These are phyloP conservation scores for Drosophila limbata DNA, from an alignment of 2,888 invertebrate genomes.

Conservation along the genomic window DNA sequence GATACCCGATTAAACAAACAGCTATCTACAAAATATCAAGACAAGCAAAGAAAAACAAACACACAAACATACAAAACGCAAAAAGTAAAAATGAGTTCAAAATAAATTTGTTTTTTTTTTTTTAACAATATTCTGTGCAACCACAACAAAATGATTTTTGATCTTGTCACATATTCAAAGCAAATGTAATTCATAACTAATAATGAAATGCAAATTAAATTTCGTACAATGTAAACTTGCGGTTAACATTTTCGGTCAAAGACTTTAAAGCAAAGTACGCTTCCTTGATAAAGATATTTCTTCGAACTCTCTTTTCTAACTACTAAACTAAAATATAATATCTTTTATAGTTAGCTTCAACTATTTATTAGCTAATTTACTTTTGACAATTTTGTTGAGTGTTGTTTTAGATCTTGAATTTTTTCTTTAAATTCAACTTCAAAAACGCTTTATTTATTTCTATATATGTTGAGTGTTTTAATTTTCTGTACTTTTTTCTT, in stretches of 20 bases:
- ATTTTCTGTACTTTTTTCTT: slow-evolving; percentile 22
- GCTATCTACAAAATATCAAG: slow-evolving; percentile 18
- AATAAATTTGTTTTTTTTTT: slow-evolving; percentile 29
- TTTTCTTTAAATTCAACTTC: slow-evolving; percentile 13
- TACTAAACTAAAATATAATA: slow-evolving; percentile 45
- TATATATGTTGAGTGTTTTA: slow-evolving; percentile 53
- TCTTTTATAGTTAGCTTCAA: slow-evolving; percentile 56
- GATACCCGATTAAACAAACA: slow-evolving; percentile 57
- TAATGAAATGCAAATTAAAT: slow-evolving; percentile 23
- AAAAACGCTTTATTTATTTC: slow-evolving; percentile 18
- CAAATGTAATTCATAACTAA: slow-evolving; percentile 26
- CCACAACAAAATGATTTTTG: slow-evolving; percentile 16
- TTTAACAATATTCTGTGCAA: slow-evolving; percentile 10
- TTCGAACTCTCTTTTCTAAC: slow-evolving; percentile 62
- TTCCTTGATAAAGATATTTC: slow-evolving; percentile 48
- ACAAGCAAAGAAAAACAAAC: slow-evolving; percentile 50
- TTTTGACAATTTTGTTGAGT: slow-evolving; percentile 51
- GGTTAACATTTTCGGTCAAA: slow-evolving; percentile 50
- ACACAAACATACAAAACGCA: slow-evolving; percentile 39
- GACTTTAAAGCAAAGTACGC: slow-evolving; percentile 62
- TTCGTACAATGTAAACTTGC: slow-evolving; percentile 27
- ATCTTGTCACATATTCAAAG: slow-evolving; percentile 29
- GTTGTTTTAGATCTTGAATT: slow-evolving; percentile 43
- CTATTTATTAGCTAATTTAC: slow-evolving; percentile 40
- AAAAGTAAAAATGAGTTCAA: slow-evolving; percentile 39